These are phyloP conservation scores for Xylocampa areola DNA, from an alignment of 2,888 invertebrate species.

Conservation along the genomic window DNA sequence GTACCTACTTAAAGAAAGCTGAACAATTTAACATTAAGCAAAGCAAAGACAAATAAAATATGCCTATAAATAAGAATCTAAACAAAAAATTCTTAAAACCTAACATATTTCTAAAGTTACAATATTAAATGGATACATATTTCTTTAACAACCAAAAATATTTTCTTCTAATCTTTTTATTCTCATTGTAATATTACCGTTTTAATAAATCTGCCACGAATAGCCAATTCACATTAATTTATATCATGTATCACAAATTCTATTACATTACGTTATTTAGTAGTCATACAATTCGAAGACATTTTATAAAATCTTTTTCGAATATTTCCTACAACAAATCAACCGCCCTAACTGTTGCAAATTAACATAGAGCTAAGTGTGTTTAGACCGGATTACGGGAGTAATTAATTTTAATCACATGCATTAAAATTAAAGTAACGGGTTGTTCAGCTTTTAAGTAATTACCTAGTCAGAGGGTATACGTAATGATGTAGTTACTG, in stretches of 20 bases:
- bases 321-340: constrained; percentile 6
- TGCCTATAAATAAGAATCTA: too few species aligned
- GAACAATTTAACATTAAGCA: too few species aligned
- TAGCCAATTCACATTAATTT: constrained; percentile 19
- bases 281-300: neutral
- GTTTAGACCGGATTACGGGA: constrained; percentile 16
- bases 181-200: constrained; percentile 10
- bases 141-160: constrained; percentile 6
- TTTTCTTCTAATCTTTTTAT: constrained; percentile 1
- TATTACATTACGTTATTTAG: constrained; percentile 5
- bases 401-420: constrained; percentile 20
- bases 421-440: constrained; percentile 6
- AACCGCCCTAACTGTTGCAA: constrained; percentile 1
- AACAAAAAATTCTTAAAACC: constrained; percentile 2
- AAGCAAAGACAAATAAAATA: too few species aligned
- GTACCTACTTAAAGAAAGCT: constrained; percentile 31
- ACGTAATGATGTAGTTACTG: constrained; percentile 28
- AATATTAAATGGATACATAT: too few species aligned
- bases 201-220: constrained; percentile 11
- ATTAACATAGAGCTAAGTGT: constrained; percentile 11
- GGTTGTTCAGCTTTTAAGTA: constrained; percentile 12
- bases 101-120: too few species aligned
- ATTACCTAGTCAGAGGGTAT: constrained; percentile 5
- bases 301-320: constrained; percentile 16
- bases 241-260: constrained; percentile 14